Evolutionary conservation across 2,797 vertebrate species (phyloP).

Genomic region (Cuniculus paca): DNA sequence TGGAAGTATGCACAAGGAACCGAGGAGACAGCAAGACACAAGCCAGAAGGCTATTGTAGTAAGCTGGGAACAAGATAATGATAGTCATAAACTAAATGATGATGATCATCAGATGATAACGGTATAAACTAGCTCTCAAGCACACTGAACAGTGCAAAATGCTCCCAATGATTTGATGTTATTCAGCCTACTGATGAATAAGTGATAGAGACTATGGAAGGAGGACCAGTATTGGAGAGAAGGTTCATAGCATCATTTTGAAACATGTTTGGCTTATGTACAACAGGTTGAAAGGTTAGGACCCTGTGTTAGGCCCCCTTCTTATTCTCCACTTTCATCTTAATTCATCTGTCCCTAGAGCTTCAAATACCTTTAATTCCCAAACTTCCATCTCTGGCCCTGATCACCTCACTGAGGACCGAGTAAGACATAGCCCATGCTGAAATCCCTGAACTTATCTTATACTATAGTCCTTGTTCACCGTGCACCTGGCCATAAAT

Average conservation of each 20-base stretch:
- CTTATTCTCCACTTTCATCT: background rate
- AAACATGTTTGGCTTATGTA: background rate
- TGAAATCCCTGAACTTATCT: constrained; percentile 21
- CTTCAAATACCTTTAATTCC: constrained; percentile 7
- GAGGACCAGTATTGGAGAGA: background rate
- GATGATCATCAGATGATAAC: background rate
- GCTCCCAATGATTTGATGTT: background rate
- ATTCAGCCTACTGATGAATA: background rate
- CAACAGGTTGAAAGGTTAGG: constrained; percentile 2
- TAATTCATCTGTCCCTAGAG: background rate
- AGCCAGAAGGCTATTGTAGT: background rate
- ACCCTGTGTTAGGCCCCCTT: background rate
- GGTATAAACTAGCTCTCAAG: background rate
- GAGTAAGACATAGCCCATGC: background rate
- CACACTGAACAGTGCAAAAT: background rate
- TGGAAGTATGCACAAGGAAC: background rate
- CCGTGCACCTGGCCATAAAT: background rate
- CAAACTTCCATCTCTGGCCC: background rate
- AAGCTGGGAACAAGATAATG: constrained; percentile 4
- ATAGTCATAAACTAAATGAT: background rate
- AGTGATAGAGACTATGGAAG: constrained; percentile 4
- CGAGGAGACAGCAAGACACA: background rate
- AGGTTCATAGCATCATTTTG: background rate
- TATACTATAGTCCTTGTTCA: background rate
- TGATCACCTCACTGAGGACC: background rate